Percentiles rank a stretch among this genome's conserved stretches.
Evolutionary conservation across 2,797 vertebrate genomes (phyloP).

Genomic region (Spinus pinus): DNA sequence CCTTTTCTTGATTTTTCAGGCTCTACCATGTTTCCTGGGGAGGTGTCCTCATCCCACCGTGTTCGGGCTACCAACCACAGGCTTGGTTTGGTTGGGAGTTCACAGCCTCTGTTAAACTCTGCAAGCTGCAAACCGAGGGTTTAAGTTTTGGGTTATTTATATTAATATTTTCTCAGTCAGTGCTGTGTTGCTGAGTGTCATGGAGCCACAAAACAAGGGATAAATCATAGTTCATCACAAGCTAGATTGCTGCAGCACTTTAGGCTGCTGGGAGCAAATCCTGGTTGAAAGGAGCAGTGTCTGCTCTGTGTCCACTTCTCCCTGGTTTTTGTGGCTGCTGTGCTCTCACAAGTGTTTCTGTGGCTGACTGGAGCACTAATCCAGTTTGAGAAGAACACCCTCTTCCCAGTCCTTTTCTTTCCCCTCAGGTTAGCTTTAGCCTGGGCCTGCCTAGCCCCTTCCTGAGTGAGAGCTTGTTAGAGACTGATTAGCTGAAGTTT

Average conservation of each 20-base stretch:
- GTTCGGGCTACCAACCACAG: background rate
- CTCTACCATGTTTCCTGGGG: background rate
- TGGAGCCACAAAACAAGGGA: background rate
- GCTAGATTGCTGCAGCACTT: background rate
- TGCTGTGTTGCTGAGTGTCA: background rate
- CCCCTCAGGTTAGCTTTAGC: background rate
- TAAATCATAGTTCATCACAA: background rate
- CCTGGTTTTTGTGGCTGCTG: background rate
- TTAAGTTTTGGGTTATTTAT: background rate
- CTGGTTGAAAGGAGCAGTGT: background rate
- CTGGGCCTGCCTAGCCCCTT: background rate
- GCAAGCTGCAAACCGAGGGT: background rate
- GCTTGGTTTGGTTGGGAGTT: background rate
- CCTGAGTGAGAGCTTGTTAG: constrained; percentile 26
- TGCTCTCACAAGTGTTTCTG: background rate
- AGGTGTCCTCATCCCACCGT: background rate
- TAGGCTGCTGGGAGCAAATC: background rate
- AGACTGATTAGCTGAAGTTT: background rate
- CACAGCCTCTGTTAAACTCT: fast-evolving
- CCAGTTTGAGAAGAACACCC: background rate
- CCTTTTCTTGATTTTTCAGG: background rate
- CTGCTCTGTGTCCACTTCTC: background rate
- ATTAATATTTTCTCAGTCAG: background rate
- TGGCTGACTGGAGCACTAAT: background rate
- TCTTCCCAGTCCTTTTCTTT: background rate